Conservation (phyloP, 2,797 vertebrate species). For the Sebastes variabilis region DNA sequence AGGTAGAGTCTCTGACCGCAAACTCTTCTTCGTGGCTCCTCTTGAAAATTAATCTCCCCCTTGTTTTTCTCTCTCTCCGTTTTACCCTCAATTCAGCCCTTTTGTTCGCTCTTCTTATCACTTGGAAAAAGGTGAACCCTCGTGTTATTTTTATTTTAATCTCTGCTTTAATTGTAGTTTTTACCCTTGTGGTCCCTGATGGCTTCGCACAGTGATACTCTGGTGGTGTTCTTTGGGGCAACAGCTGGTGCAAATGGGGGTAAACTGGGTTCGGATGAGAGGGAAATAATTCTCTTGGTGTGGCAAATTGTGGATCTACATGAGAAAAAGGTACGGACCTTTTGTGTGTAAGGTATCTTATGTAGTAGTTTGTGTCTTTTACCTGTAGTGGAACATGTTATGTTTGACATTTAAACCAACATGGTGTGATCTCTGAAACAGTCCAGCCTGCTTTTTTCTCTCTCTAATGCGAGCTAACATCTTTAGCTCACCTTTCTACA, state of each 20-base stretch:
- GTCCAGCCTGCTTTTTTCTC: constrained; percentile 4
- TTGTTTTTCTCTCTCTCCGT: constrained; percentile 61
- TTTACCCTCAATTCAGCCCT: constrained; percentile 82
- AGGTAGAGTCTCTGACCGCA: constrained; percentile 89
- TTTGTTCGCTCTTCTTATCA: constrained; percentile 88
- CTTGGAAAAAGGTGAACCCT: constrained; percentile 89
- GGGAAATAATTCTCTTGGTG: constrained; percentile 99
- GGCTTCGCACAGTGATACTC: constrained; percentile 93
- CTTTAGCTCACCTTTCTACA: constrained; percentile 52
- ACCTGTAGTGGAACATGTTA: constrained; percentile 52
- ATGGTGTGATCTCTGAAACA: constrained; percentile 70
- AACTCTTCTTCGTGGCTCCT: constrained; percentile 77
- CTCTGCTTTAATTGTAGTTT: constrained; percentile 97
- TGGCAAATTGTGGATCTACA: constrained; percentile 99
- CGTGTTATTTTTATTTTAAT: constrained; percentile 85
- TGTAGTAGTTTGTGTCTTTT: constrained; percentile 47
- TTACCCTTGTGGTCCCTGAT: constrained; percentile 93
- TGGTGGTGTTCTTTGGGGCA: constrained; percentile 99
- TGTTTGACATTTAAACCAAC: constrained; percentile 79
- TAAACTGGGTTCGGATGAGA: constrained; percentile 99
- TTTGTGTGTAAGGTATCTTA: constrained; percentile 78
- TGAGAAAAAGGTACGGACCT: constrained; percentile 94
- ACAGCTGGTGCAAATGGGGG: constrained; percentile 98
- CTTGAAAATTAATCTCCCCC: constrained; percentile 76
- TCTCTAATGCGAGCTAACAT: constrained; percentile 36